Conservation (phyloP, 2,797 vertebrate genomes). For the Phoeniculus purpureus region DNA sequence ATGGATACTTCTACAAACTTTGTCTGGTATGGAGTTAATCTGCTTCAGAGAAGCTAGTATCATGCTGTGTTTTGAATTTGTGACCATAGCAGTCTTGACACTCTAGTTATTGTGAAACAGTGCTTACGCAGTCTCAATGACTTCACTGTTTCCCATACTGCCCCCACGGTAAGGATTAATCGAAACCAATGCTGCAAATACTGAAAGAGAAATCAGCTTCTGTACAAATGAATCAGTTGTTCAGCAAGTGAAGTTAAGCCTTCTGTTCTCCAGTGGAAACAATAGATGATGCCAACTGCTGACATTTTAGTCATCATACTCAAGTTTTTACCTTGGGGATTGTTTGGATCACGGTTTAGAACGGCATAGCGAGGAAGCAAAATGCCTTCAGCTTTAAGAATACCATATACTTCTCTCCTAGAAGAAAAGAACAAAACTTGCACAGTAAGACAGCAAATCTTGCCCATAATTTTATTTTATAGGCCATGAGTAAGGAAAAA, state of each 20-base stretch:
- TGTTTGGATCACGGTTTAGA: conserved; percentile 88
- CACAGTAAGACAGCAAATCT: background rate
- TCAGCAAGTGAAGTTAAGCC: background rate
- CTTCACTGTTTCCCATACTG: background rate
- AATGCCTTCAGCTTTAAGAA: conserved; percentile 89
- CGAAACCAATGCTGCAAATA: background rate
- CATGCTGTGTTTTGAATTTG: background rate
- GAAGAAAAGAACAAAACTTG: conserved; percentile 33
- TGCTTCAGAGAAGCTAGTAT: background rate
- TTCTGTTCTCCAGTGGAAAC: background rate
- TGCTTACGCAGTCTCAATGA: background rate
- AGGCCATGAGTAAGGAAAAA: background rate
- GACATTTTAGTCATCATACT: background rate
- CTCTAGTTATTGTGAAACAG: background rate
- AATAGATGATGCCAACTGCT: background rate
- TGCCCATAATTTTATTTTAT: background rate
- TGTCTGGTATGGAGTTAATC: background rate
- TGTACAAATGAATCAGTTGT: background rate
- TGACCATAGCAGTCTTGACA: background rate
- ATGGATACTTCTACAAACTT: background rate
- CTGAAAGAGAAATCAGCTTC: background rate
- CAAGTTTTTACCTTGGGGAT: conserved; percentile 84
- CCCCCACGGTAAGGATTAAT: background rate
- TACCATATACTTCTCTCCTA: conserved; percentile 89
- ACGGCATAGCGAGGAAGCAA: conserved; percentile 89